These are phyloP conservation scores for Hydrocynus forskahlii DNA, from an alignment of 2,797 vertebrate species.

Conservation along the genomic window DNA sequence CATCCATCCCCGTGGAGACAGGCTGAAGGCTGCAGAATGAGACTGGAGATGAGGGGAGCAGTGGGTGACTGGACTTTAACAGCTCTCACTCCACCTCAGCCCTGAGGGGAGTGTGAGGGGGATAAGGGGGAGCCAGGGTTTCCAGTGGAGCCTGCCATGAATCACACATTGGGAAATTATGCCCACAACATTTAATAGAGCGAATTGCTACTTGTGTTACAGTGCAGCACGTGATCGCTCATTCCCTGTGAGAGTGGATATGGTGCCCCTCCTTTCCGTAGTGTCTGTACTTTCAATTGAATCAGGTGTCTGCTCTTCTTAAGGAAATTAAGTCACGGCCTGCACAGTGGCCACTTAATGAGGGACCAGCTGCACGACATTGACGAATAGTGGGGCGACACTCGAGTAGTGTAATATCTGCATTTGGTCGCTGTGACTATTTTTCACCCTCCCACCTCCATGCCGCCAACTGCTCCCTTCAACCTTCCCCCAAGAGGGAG, in stretches of 20 bases:
- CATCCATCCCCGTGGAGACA: conserved; percentile 57
- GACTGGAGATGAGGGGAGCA: conserved; percentile 55
- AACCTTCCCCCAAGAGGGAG: conserved; percentile 79
- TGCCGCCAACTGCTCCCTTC: conserved; percentile 30
- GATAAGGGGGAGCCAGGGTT: conserved; percentile 61
- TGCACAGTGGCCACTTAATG: conserved; percentile 93
- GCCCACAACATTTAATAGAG: conserved; percentile 83
- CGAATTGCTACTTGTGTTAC: conserved; percentile 76
- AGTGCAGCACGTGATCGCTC: conserved; percentile 81
- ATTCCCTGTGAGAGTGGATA: conserved; percentile 67
- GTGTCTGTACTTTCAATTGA: conserved; percentile 86
- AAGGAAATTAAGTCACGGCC: conserved; percentile 98
- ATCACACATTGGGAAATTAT: conserved; percentile 81
- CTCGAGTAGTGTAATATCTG: conserved; percentile 90
- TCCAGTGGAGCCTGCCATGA: conserved; percentile 72
- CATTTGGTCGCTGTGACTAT: conserved; percentile 86
- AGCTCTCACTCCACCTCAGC: conserved; percentile 45
- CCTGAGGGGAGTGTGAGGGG: conserved; percentile 12
- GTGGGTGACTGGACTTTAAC: conserved; percentile 50
- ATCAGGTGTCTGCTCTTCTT: conserved; percentile 99
- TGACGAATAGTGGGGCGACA: conserved; percentile 92
- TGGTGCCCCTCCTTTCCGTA: conserved; percentile 73
- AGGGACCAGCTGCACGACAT: conserved; percentile 88
- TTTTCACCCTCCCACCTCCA: conserved; percentile 82
- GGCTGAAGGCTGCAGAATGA: conserved; percentile 51